Evolutionary conservation across 1,140 invertebrate genomes (phyloP).

Genomic region (Cherax quadricarinatus): DNA sequence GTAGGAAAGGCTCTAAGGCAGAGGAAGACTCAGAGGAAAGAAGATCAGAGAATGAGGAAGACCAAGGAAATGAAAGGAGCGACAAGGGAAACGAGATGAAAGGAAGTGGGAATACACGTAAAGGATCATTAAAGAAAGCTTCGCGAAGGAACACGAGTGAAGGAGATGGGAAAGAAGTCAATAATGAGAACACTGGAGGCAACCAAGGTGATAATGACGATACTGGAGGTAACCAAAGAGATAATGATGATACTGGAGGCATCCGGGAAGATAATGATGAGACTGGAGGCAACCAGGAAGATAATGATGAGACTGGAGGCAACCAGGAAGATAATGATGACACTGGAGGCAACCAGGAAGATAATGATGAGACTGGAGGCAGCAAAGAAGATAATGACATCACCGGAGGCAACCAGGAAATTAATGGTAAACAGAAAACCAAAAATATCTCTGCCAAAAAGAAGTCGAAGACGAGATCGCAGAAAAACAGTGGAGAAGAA

Average conservation of each 20-base stretch:
- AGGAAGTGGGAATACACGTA: background rate
- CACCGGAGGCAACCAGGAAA: background rate
- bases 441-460: background rate
- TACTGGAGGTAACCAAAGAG: background rate
- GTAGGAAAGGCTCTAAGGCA: background rate
- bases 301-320: background rate
- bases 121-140: background rate
- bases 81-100: background rate
- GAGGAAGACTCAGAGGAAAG: background rate
- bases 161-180: background rate
- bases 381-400: background rate
- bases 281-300: background rate
- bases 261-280: background rate
- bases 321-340: background rate
- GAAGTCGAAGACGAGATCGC: background rate
- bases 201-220: background rate
- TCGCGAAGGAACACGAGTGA: background rate
- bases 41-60: background rate
- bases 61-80: too few relatives aligned
- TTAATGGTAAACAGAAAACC: background rate
- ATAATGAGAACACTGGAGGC: background rate
- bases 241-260: too few relatives aligned
- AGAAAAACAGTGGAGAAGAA: background rate
- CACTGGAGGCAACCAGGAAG: background rate
- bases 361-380: background rate